Evolutionary conservation across 2,888 invertebrate genomes (phyloP).

Genomic region (Antheraea assamensis): DNA sequence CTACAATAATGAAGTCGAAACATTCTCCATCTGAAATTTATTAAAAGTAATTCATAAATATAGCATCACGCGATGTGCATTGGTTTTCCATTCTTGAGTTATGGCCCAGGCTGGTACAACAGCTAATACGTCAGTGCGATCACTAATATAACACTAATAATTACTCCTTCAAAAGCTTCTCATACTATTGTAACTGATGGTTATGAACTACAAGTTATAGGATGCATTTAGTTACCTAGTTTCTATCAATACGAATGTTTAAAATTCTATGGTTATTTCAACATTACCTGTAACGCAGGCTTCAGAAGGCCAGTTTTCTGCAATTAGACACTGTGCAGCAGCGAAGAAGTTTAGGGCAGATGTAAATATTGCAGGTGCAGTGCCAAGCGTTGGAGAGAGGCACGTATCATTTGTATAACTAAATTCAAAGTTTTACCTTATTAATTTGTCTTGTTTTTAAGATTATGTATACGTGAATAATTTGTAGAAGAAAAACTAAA

Average conservation of each 20-base stretch:
- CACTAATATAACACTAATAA: too few species aligned
- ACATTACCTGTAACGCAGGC: constrained; percentile 23
- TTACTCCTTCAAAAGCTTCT: too few species aligned
- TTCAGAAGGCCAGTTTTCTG: constrained; percentile 27
- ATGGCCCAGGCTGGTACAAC: background rate
- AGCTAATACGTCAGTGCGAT: too few species aligned
- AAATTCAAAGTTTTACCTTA: background rate
- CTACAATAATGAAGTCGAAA: constrained; percentile 80
- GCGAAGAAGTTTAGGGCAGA: constrained; percentile 37
- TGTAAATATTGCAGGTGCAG: constrained; percentile 29
- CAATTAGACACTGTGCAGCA: constrained; percentile 34
- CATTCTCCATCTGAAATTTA: constrained; percentile 31
- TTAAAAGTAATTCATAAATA: background rate
- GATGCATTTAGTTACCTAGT: too few species aligned
- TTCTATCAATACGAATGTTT: background rate
- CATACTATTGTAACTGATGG: too few species aligned
- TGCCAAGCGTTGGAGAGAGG: constrained; percentile 25
- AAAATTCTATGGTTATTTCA: background rate
- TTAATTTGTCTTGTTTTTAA: background rate
- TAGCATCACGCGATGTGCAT: background rate
- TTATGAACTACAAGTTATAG: too few species aligned
- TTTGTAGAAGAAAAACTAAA: too few species aligned
- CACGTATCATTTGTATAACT: constrained; percentile 20
- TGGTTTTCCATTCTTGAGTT: background rate
- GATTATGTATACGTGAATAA: too few species aligned